These are phyloP conservation scores for Tortricodes alternella DNA, from an alignment of 2,888 invertebrate species.

Conservation along the genomic window DNA sequence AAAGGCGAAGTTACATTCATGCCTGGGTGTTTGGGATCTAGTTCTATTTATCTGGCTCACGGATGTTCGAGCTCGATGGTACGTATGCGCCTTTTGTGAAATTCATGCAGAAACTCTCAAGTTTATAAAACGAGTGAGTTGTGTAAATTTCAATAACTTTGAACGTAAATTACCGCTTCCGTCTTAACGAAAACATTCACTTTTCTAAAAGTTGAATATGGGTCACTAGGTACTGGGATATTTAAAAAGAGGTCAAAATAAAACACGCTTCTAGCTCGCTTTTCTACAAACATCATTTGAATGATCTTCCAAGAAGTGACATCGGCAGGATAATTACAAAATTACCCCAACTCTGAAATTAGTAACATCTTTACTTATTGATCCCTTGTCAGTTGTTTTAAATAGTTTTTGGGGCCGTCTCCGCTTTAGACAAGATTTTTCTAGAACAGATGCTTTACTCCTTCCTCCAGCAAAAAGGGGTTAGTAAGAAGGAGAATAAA, in stretches of 20 bases:
- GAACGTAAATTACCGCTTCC: background rate
- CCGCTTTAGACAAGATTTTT: constrained; percentile 1
- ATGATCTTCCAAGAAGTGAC: background rate
- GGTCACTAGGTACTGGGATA: background rate
- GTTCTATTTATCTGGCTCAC: background rate
- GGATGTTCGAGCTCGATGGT: background rate
- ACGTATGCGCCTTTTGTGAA: background rate
- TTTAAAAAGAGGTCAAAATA: background rate
- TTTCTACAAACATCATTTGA: background rate
- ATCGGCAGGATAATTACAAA: constrained; percentile 3
- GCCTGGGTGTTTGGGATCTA: constrained; percentile 11
- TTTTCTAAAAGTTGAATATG: background rate
- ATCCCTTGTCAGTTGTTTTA: constrained; percentile 19
- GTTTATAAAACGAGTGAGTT: too few relatives aligned
- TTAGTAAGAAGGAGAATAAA: too few relatives aligned
- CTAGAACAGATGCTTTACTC: background rate
- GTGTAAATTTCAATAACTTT: background rate
- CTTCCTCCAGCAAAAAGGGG: too few relatives aligned
- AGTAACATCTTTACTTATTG: too few relatives aligned
- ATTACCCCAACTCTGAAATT: constrained; percentile 15
- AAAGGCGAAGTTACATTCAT: background rate
- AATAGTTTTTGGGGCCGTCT: background rate
- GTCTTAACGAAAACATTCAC: background rate
- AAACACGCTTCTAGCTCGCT: background rate
- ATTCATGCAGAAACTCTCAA: background rate